Base-by-base conservation (phyloP, 2,888 invertebrate genomes). In the Dolichopus griseipennis region DNA sequence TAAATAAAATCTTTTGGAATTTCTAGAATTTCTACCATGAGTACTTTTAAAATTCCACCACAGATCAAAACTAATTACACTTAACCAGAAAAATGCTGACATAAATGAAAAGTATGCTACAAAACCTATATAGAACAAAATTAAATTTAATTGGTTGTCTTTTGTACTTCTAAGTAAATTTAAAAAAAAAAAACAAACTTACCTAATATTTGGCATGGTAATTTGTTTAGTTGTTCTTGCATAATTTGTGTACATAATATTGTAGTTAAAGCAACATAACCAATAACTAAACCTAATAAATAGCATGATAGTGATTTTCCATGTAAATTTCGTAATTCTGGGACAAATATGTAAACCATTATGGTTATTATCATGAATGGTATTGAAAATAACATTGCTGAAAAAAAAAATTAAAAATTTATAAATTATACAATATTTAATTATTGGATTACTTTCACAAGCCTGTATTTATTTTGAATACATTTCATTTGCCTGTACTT, bases 21-120 rank as follows among this genome's bases (percentile, higher is more conserved):
- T 34, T 20, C 33, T 64, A 7, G 18, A 34, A 27, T 37, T 64
- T 37, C 64, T 4, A n/a, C 37, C 64, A 12, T 33, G 22, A 1
- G 20, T 72, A 1, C 69, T 71, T 0, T 74, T 73, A 41, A 78
- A 75, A 66, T 73, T 73, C 83, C 88, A 87, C 89, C 90, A 92
- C 74, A 93, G 88, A 77, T 92, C 92, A 77, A 90, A 88, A 78
- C 92, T 92, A 85, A 92, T 92, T 15, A 92, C 88, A 76, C 91
- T 92, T 74, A 93, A 84, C 93, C 93, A 93, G 77, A 91, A 89
- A 83, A 93, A 92, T 72, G 90, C 89, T 33, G 88, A 86, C 81
- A 91, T 85, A 76, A 92, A 90, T 69, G 87, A 86, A 79, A 87
- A 91, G 78, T 91, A 87, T 65, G 75, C 74, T 12, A 73, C 8